phyloP scores from a whole-genome alignment of 2,113 vertebrate species.

The Festucalex cinctus region DNA sequence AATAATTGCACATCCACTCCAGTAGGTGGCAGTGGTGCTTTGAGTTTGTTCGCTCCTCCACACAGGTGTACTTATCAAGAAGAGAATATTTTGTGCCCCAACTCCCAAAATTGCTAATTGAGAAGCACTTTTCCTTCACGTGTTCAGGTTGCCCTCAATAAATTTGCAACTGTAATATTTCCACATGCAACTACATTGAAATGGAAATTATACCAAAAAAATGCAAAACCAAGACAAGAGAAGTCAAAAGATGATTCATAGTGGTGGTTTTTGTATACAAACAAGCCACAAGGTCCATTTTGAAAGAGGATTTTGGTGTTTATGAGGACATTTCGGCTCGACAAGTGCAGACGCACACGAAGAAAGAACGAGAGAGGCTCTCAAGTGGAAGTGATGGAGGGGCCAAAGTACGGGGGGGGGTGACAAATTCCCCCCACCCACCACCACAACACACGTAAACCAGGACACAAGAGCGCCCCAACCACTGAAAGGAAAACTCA shows the following conservation, averaged over 20 bases:
- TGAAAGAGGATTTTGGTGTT: slow-evolving; percentile 42
- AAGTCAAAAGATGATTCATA: slow-evolving; percentile 21
- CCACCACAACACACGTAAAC: slow-evolving; percentile 68
- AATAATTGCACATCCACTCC: no score
- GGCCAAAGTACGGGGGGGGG: slow-evolving; percentile 65
- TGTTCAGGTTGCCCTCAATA: no score
- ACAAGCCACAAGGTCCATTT: slow-evolving; percentile 38
- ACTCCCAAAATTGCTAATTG: no score
- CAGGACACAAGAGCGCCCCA: slow-evolving; percentile 41
- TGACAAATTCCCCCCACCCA: slow-evolving; percentile 66
- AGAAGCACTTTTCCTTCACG: no score
- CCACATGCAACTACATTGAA: no score
- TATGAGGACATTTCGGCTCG: slow-evolving; percentile 51
- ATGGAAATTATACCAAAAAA: no score
- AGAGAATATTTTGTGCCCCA: no score
- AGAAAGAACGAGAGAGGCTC: slow-evolving; percentile 22
- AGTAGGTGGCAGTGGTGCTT: no score
- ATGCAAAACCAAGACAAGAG: neutral
- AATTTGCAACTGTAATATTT: no score
- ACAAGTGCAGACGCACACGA: neutral
- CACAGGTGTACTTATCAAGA: no score
- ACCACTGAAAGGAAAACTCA: slow-evolving; percentile 54
- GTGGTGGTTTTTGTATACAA: slow-evolving; percentile 49
- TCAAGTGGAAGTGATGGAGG: slow-evolving; percentile 73
- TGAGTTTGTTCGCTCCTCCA: no score